A percentile compares a stretch with the other conserved stretches of the same genome.
Conservation (phyloP, 2,888 invertebrate species). For the Hedya salicella region DNA sequence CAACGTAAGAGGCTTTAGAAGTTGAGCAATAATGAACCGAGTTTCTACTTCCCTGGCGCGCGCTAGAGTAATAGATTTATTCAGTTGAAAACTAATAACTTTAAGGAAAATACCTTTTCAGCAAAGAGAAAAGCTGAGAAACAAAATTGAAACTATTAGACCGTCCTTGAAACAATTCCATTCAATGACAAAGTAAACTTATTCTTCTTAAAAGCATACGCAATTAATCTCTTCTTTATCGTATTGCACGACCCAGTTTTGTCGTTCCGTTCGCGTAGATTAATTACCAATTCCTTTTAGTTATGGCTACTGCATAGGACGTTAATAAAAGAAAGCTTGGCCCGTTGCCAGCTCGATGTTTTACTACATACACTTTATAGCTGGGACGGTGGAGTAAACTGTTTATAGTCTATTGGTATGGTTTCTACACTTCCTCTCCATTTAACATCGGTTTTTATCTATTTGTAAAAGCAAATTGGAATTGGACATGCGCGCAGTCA, state of each 20-base stretch:
- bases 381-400: conserved; percentile 41
- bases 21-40: conserved; percentile 27
- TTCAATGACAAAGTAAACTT: conserved; percentile 23
- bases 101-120: conserved; percentile 7
- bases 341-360: conserved; percentile 59
- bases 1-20: conserved; percentile 26
- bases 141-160: conserved; percentile 9
- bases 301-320: conserved; percentile 61
- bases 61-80: conserved; percentile 8
- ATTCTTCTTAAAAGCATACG: conserved; percentile 31
- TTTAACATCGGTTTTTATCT: conserved; percentile 22
- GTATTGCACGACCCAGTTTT: conserved; percentile 61
- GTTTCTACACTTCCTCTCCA: conserved; percentile 46
- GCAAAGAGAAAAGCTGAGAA: conserved; percentile 7
- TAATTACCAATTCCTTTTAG: conserved; percentile 67
- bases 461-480: neutral
- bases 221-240: conserved; percentile 62
- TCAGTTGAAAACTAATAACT: conserved; percentile 11
- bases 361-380: conserved; percentile 44
- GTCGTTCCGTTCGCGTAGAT: conserved; percentile 56
- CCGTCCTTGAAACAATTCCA: conserved; percentile 4
- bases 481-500: neutral
- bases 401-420: conserved; percentile 48
- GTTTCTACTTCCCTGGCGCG: neutral
- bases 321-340: conserved; percentile 66